Base-by-base conservation (phyloP, 1,140 invertebrate species). In the Paracyclopina nana region DNA sequence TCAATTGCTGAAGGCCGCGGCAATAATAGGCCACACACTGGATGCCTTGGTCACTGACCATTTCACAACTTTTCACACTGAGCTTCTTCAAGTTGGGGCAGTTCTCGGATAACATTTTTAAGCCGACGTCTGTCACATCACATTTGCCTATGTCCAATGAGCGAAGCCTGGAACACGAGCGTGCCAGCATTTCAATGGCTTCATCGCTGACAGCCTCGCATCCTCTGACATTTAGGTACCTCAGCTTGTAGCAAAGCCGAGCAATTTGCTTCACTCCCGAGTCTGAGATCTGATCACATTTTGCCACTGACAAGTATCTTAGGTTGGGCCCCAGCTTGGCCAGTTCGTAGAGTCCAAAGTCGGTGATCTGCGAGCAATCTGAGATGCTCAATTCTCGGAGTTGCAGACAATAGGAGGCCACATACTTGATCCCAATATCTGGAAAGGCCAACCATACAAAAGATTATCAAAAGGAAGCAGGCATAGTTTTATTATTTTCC, bases 171-270 rank as follows among this genome's bases (percentile, higher is more conserved):
- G 81, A 79, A 61, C 84, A 90, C 12, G 77, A 80, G 34, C 78
- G 69, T 0, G 82, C 82, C 30, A 91, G 63, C 0, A 81, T 78
- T 40, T 81, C 78, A 52, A 88, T 76, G 1, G 81, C 80, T 59
- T 82, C 82, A 61, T 94, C 86, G 26, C 83, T 86, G 1, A 92
- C 76, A 1, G 83, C 85, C 57, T 90, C 86, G 61, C 86, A 91
- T 4, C 86, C 86, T 29, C 87, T 70, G 1, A 82, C 79, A 63
- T 91, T 91, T 27, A 92, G 68, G 63, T 91, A 92, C 4, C 86
- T 70, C 31, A 92, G 63, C 62, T 86, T 88, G 60, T 84, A 83
- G 61, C 86, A 91, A 38, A 82, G 74, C 51, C 80, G 71, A 0
- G 83, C 83, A n/a, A 92, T 76, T 14, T 86, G 80, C 55, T 82